These are phyloP conservation scores for Rhadina sibilatrix DNA, from an alignment of 2,113 vertebrate genomes.

Conservation along the genomic window DNA sequence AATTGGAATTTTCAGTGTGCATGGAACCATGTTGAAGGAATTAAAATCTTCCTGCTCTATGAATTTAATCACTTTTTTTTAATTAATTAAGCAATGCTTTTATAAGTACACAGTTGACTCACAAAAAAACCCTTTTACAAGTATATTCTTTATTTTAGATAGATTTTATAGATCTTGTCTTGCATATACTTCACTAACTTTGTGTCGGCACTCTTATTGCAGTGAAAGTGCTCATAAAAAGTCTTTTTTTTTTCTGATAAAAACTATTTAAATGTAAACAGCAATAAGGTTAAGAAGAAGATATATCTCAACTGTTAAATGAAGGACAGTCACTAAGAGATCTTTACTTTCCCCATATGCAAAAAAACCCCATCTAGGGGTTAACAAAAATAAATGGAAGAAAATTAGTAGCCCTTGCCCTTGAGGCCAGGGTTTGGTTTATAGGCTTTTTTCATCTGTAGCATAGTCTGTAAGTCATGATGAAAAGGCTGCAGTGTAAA, in stretches of 20 bases:
- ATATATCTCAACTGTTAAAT: not conserved
- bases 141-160: not conserved
- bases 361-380: fast-evolving
- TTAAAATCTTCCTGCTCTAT: not conserved
- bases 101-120: not conserved
- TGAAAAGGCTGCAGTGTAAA: not conserved
- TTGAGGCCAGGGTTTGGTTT: not conserved
- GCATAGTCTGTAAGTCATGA: not conserved
- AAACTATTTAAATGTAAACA: not conserved
- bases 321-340: not conserved
- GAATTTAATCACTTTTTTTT: not conserved
- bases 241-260: not conserved
- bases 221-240: not conserved
- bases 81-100: not conserved
- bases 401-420: not conserved
- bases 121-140: not conserved
- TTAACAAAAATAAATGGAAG: not conserved
- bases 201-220: not conserved
- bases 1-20: not conserved
- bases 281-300: not conserved
- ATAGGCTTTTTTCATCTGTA: not conserved
- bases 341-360: not conserved
- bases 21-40: not conserved
- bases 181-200: not conserved
- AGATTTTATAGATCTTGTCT: not conserved